Evolutionary conservation across 2,888 invertebrate genomes (phyloP).

Genomic region (Leptinotarsa rubiginosa): DNA sequence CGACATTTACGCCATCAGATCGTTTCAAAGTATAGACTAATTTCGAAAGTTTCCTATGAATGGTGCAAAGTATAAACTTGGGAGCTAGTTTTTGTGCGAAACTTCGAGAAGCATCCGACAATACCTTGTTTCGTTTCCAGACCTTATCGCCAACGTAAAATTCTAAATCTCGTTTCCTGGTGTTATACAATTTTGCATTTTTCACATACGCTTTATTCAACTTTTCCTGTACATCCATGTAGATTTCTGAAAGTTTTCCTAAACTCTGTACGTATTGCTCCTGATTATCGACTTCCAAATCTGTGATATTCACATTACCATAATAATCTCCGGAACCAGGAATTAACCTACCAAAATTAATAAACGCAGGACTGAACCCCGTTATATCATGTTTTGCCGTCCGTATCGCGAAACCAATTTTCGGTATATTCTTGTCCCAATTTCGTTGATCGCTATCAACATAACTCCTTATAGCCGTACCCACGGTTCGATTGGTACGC

Average conservation of each 20-base stretch:
- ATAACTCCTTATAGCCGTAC: constrained; percentile 48
- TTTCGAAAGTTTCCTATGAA: too few relatives aligned
- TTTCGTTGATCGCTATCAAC: constrained; percentile 21
- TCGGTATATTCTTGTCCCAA: constrained; percentile 51
- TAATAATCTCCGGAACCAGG: constrained; percentile 23
- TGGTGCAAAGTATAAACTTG: too few relatives aligned
- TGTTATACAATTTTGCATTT: too few relatives aligned
- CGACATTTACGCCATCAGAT: too few relatives aligned
- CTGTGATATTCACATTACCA: background rate
- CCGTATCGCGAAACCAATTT: constrained; percentile 52
- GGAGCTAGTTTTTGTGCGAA: constrained; percentile 24
- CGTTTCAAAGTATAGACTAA: too few relatives aligned
- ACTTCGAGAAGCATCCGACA: constrained; percentile 4
- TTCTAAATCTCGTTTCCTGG: constrained; percentile 18
- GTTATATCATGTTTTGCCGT: constrained; percentile 48
- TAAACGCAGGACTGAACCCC: constrained; percentile 48
- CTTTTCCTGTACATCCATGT: too few relatives aligned
- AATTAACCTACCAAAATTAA: constrained; percentile 46
- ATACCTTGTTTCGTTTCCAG: constrained; percentile 20
- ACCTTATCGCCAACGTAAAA: constrained; percentile 25
- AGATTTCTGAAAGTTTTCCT: too few relatives aligned
- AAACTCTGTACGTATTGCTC: too few relatives aligned
- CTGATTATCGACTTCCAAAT: too few relatives aligned
- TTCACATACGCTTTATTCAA: too few relatives aligned
- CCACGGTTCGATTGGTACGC: constrained; percentile 53